These are phyloP conservation scores for Otolemur crassicaudatus DNA, from an alignment of 2,797 vertebrate species.

Conservation along the genomic window DNA sequence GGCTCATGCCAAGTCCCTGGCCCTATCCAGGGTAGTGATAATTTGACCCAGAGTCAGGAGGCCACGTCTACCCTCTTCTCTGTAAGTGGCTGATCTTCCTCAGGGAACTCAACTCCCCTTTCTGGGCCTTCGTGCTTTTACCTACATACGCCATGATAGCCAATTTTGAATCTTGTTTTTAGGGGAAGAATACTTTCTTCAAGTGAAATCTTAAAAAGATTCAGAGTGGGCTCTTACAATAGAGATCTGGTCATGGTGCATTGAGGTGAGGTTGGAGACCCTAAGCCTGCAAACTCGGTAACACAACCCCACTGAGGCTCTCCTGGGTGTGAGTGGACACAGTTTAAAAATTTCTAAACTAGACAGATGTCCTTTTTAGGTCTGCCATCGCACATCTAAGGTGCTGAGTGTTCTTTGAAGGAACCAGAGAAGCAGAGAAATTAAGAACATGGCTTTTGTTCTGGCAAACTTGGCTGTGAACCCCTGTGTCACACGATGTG, in stretches of 20 bases:
- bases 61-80: fast-evolving
- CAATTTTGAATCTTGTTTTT: neutral
- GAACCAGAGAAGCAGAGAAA: neutral
- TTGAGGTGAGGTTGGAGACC: fast-evolving
- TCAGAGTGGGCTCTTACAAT: neutral
- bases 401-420: conserved; percentile 16
- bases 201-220: neutral
- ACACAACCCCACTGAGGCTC: neutral
- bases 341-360: neutral
- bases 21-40: fast-evolving
- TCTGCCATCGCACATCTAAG: neutral
- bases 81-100: neutral
- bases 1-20: fast-evolving
- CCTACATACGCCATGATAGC: neutral
- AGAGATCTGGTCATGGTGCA: neutral
- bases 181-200: neutral
- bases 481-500: neutral
- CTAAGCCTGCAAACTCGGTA: neutral
- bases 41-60: neutral
- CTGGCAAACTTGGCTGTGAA: neutral
- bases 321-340: neutral
- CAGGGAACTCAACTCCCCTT: neutral
- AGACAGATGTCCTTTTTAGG: neutral
- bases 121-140: neutral
- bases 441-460: neutral